Evolutionary conservation across 2,888 invertebrate genomes (phyloP).

Genomic region (Orthosia gracilis): DNA sequence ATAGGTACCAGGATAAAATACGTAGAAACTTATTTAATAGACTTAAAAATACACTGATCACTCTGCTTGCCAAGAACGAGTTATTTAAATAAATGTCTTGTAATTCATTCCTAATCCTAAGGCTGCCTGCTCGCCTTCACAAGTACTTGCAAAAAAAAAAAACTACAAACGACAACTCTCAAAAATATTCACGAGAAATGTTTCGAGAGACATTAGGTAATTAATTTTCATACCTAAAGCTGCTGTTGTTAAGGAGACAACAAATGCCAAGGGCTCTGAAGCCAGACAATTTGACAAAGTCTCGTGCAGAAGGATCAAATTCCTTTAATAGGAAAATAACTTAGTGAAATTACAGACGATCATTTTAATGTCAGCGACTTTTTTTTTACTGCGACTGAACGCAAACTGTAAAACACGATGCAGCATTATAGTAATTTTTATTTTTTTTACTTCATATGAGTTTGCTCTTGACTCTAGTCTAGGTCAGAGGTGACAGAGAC

Average conservation of each 20-base stretch:
- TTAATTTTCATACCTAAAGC: slow-evolving; percentile 8
- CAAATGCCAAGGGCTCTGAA: slow-evolving; percentile 13
- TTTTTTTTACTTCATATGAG: too few relatives aligned
- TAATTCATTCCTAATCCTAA: neutral
- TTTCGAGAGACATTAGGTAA: slow-evolving; percentile 15
- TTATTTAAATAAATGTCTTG: neutral
- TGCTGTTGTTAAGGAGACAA: slow-evolving; percentile 3
- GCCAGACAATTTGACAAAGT: slow-evolving; percentile 7
- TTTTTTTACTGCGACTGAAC: neutral
- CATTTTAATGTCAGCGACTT: neutral
- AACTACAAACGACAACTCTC: neutral
- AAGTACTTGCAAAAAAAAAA: neutral
- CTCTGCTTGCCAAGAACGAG: neutral
- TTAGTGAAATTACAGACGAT: neutral
- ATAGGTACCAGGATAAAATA: too few relatives aligned
- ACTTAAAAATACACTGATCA: too few relatives aligned
- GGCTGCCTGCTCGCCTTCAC: neutral
- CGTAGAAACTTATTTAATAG: too few relatives aligned
- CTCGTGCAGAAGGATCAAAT: neutral
- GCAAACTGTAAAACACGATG: too few relatives aligned
- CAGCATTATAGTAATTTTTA: too few relatives aligned
- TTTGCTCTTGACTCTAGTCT: too few relatives aligned
- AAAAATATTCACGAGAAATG: neutral
- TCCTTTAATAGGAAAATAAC: neutral
- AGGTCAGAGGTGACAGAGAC: too few relatives aligned